Conservation (phyloP, 2,888 invertebrate genomes). For the Tetragonula carbonaria region DNA sequence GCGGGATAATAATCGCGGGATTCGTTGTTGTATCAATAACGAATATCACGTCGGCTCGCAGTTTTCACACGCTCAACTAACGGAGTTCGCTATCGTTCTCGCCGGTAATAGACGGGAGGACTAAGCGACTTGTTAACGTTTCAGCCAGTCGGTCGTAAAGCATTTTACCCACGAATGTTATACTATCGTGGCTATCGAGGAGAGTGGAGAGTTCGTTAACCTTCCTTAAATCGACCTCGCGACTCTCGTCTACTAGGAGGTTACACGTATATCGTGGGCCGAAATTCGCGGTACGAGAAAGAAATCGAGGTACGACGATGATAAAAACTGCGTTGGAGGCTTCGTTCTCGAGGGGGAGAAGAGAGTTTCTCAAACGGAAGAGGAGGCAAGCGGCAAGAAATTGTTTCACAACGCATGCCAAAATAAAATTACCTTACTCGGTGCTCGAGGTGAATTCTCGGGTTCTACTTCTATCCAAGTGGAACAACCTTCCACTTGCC, state of each 20-base stretch:
- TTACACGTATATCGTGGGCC: not conserved
- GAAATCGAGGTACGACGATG: not conserved
- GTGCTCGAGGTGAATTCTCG: too few relatives aligned
- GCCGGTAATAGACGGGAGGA: conserved; percentile 23
- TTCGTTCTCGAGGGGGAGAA: too few relatives aligned
- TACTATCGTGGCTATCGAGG: conserved; percentile 41
- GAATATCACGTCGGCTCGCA: conserved; percentile 20
- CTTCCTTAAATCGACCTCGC: conserved; percentile 39
- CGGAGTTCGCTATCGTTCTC: conserved; percentile 14
- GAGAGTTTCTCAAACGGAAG: too few relatives aligned
- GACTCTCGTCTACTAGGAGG: not conserved
- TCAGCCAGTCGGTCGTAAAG: conserved; percentile 30
- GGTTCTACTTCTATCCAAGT: too few relatives aligned
- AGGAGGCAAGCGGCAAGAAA: too few relatives aligned
- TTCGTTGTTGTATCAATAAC: conserved; percentile 31
- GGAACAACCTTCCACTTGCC: too few relatives aligned
- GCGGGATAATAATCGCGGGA: conserved; percentile 16
- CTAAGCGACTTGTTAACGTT: conserved; percentile 45
- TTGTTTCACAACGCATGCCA: too few relatives aligned
- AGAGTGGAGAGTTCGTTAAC: conserved; percentile 56
- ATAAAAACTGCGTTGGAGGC: too few relatives aligned
- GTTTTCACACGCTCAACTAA: conserved; percentile 33
- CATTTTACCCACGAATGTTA: conserved; percentile 56
- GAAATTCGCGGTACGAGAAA: not conserved
- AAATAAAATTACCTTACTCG: too few relatives aligned